These are phyloP conservation scores for Stomorhina lunata DNA, from an alignment of 2,888 invertebrate genomes.

Conservation along the genomic window DNA sequence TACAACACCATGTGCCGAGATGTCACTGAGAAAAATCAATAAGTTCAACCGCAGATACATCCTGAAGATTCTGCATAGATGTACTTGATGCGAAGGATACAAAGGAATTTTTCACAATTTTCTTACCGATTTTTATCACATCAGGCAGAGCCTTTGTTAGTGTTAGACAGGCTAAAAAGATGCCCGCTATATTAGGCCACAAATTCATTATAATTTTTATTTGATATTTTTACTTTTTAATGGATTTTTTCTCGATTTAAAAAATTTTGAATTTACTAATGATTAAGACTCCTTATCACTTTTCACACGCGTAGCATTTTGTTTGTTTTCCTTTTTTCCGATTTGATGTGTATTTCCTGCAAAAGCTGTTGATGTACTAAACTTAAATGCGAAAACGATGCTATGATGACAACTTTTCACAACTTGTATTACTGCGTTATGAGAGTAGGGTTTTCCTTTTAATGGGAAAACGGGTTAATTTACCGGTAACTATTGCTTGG, in stretches of 20 bases:
- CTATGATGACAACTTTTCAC: background rate
- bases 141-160: conserved; percentile 73
- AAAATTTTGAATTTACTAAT: background rate
- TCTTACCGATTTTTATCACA: conserved; percentile 77
- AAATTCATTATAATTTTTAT: conserved; percentile 28
- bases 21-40: conserved; percentile 74
- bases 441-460: no score
- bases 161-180: conserved; percentile 30
- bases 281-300: background rate
- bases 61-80: conserved; percentile 54
- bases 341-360: conserved; percentile 37
- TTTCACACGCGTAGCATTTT: conserved; percentile 36
- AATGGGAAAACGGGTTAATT: no score
- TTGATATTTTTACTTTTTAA: background rate
- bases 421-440: no score
- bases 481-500: no score
- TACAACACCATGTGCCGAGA: conserved; percentile 32
- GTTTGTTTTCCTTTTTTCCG: conserved; percentile 8
- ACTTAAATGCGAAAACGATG: conserved; percentile 24
- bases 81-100: no score
- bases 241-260: background rate
- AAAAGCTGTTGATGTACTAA: conserved; percentile 62
- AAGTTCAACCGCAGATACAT: conserved; percentile 67
- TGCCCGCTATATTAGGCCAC: conserved; percentile 37
- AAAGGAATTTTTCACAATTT: conserved; percentile 31